A percentile compares a stretch with the other conserved stretches of the same genome.
phyloP scores from a whole-genome alignment of 2,888 invertebrate genomes.

The Caenorhabditis imperialis region DNA sequence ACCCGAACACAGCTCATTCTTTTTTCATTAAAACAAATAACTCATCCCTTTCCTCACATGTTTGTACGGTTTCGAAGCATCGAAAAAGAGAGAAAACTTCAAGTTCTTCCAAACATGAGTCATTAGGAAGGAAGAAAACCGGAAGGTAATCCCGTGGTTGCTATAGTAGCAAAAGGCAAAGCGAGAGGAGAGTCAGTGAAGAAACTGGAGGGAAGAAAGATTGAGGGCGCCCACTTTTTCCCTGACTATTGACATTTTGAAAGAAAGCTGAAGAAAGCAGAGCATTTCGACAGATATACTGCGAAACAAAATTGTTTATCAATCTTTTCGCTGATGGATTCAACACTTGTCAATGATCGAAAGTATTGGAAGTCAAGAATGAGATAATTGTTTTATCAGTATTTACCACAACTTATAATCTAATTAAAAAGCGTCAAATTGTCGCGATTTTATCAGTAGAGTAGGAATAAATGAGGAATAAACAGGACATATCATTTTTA shows the following conservation, averaged over 20 bases:
- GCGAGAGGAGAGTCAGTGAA: conserved; percentile 5
- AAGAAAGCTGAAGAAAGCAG: conserved; percentile 6
- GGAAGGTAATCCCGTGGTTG: conserved; percentile 39
- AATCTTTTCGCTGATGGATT: too few relatives aligned
- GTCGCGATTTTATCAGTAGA: too few relatives aligned
- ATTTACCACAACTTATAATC: too few relatives aligned
- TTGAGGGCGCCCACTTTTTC: conserved; percentile 9
- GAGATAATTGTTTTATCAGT: too few relatives aligned
- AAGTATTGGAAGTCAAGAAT: too few relatives aligned
- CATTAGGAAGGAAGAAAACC: conserved; percentile 2
- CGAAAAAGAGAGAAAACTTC: too few relatives aligned
- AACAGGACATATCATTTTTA: too few relatives aligned
- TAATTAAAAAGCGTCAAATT: too few relatives aligned
- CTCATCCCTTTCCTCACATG: conserved; percentile 13
- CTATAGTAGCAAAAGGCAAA: conserved; percentile 46
- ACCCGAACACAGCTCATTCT: conserved; percentile 33
- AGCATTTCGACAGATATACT: conserved; percentile 18
- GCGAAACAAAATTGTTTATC: too few relatives aligned
- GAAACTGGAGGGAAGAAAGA: conserved; percentile 1
- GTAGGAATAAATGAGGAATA: conserved; percentile 13
- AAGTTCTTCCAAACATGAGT: neutral
- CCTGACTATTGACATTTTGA: conserved; percentile 41
- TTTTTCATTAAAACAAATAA: conserved; percentile 48
- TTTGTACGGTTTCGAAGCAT: conserved; percentile 38
- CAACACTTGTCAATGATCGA: too few relatives aligned